phyloP scores from a whole-genome alignment of 37 sponge, comb jelly and placozoan genomes.

The Hormiphora californensis region DNA sequence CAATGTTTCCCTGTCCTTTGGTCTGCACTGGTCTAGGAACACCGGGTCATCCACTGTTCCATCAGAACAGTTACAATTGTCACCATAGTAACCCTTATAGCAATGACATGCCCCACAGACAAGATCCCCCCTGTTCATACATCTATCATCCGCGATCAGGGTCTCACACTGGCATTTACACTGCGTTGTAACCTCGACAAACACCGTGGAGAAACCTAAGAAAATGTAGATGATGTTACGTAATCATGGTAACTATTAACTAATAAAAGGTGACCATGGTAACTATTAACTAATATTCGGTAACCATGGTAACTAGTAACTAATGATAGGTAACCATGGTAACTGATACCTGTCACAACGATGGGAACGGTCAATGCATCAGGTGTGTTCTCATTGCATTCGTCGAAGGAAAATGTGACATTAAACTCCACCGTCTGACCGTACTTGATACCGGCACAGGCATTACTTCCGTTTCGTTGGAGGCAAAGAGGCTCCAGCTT shows the following conservation, averaged over 20 bases:
- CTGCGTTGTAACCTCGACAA: conserved; percentile 4
- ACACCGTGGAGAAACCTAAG: neutral
- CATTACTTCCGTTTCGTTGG: neutral
- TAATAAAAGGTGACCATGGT: no score
- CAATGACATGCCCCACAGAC: conserved; percentile 14
- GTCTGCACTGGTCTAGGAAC: neutral
- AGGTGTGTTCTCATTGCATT: neutral
- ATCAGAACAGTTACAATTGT: neutral
- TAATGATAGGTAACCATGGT: no score
- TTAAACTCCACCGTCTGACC: neutral
- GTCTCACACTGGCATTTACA: conserved; percentile 8
- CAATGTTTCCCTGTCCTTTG: neutral
- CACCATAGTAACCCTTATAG: neutral
- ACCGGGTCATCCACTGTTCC: neutral
- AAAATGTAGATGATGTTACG: no score
- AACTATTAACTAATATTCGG: no score
- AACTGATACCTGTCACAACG: neutral
- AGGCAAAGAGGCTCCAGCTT: neutral
- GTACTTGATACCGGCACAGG: conserved; percentile 1
- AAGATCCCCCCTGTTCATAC: conserved; percentile 1
- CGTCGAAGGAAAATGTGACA: conserved; percentile 12
- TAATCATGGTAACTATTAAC: no score
- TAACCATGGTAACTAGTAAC: no score
- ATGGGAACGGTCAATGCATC: neutral
- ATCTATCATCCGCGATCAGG: neutral